These are phyloP conservation scores for Brachionichthys hirsutus DNA, from an alignment of 2,113 vertebrate species.

Conservation along the genomic window DNA sequence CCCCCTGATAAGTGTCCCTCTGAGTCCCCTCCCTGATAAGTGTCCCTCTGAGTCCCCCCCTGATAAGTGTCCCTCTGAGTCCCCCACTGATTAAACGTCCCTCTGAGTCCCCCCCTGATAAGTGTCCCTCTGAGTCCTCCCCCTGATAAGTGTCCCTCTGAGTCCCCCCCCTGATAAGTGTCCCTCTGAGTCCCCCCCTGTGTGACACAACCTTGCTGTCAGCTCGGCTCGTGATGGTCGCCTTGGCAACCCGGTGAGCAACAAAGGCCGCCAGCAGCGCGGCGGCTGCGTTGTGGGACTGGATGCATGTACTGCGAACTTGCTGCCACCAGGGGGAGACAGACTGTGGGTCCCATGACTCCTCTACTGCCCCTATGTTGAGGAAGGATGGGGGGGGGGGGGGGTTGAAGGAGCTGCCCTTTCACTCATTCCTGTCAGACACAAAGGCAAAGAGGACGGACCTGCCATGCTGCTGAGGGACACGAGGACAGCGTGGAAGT, in stretches of 20 bases:
- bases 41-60: no score
- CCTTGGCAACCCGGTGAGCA: conserved; percentile 83
- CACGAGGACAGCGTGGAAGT: conserved; percentile 83
- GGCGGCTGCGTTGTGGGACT: conserved; percentile 85
- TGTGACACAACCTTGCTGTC: conserved; percentile 77
- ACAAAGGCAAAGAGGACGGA: not conserved
- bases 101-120: no score
- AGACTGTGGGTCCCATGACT: conserved; percentile 89
- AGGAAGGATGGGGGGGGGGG: no score
- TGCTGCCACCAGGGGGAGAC: conserved; percentile 98
- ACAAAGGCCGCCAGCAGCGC: conserved; percentile 88
- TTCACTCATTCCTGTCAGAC: not conserved
- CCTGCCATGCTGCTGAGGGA: conserved; percentile 92
- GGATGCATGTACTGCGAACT: conserved; percentile 86
- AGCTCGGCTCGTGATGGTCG: conserved; percentile 77
- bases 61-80: no score
- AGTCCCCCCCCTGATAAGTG: no score
- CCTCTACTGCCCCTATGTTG: conserved; percentile 87
- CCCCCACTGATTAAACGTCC: no score
- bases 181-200: no score
- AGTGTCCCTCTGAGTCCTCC: no score
- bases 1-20: no score
- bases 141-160: no score
- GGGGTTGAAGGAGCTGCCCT: no score
- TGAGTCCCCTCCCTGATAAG: no score